Evolutionary conservation across 2,888 invertebrate species (phyloP), one percentile per base, ranked within the genome.

Genomic region (Sepioteuthis lessoniana): DNA sequence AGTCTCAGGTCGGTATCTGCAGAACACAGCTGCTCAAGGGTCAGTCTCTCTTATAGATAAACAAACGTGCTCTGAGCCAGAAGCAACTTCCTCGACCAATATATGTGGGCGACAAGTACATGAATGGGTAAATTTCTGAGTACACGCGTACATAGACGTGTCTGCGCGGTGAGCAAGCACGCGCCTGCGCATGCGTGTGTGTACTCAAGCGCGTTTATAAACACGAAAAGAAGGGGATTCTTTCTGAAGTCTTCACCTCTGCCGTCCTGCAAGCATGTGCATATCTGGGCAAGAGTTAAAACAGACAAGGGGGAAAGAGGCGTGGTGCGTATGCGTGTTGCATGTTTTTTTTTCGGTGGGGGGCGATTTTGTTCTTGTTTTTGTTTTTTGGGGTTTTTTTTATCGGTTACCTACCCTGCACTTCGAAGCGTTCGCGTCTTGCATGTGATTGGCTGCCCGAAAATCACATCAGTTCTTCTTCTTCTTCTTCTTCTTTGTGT

Each of bases 221-320:
- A 76, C 10, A n/a, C n/a, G 16, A 0, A 76, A 76, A 28, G 5
- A 8, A n/a, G 76, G 35, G 55, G 21, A 2, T 7, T 55, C 21
- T 55, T 55, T 28, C 28, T 19, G 25, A 25, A 55, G 55, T 13
- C n/a, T 76, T 76, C n/a, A n/a, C n/a, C 19, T 76, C 13, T 76
- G 35, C 19, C 13, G n/a, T 76, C 76, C n/a, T 76, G n/a, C n/a
- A 76, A 7, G n/a, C 76, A 35, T 35, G 35, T 76, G 76, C 76
- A n/a, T 76, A 76, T 76, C 76, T n/a, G n/a, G n/a, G 76, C 76
- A 76, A 76, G 76, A 76, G 76, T 76, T 76, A 76, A n/a, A 76
- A 76, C 76, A 76, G 76, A 35, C n/a, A 7, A 42, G 42, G 76
- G 25, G 21, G 76, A 35, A 76, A 76, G n/a, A 35, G n/a, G n/a